Conservation (phyloP, 37 sponge, comb jelly and placozoan species). For the Amphimedon queenslandica region DNA sequence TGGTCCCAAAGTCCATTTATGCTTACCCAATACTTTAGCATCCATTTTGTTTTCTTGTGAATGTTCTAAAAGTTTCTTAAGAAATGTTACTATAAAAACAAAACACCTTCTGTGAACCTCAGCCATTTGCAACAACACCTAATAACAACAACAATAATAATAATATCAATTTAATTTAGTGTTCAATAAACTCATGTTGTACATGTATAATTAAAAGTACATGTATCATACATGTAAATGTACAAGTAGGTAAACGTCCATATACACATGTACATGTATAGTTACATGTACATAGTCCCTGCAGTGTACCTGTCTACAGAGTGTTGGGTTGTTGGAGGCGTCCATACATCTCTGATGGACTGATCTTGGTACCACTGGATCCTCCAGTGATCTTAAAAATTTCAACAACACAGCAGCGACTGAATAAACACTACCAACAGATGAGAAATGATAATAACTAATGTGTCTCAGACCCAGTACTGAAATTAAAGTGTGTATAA, state of each 20-base stretch:
- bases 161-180: too few relatives aligned
- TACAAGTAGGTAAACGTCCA: too few relatives aligned
- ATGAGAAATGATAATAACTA: background rate
- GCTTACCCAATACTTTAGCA: conserved; percentile 67
- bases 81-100: conserved; percentile 65
- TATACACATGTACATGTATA: too few relatives aligned
- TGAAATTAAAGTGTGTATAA: too few relatives aligned
- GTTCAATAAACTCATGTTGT: too few relatives aligned
- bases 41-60: conserved; percentile 68
- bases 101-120: conserved; percentile 60
- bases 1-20: too few relatives aligned
- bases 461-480: background rate
- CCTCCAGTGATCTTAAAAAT: conserved; percentile 78
- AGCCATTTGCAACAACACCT: conserved; percentile 64
- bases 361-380: conserved; percentile 73
- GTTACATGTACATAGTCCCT: too few relatives aligned
- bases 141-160: too few relatives aligned
- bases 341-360: conserved; percentile 81
- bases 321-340: conserved; percentile 38
- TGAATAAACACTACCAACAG: conserved; percentile 62
- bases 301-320: conserved; percentile 77
- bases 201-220: too few relatives aligned
- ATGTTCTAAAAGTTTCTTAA: conserved; percentile 59
- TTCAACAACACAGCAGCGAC: conserved; percentile 65
- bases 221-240: too few relatives aligned